Evolutionary conservation across 2,888 invertebrate species (phyloP).

Genomic region (Prenolepis imparis): DNA sequence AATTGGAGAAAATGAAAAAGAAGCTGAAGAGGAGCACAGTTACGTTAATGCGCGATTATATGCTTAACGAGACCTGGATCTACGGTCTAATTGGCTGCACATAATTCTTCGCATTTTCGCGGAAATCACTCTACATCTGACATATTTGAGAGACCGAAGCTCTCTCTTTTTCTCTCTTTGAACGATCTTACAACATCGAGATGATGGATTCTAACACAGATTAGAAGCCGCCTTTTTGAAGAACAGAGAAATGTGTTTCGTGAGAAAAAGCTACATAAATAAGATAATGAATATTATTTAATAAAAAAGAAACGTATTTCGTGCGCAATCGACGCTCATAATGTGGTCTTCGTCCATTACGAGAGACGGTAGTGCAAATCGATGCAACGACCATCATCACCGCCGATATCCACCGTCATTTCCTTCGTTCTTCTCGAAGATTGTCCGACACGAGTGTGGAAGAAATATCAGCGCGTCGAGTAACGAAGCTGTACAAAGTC

Average conservation of each 20-base stretch:
- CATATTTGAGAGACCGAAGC: neutral
- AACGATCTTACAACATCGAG: neutral
- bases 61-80: neutral
- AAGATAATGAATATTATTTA: neutral
- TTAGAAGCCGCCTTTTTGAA: constrained; percentile 19
- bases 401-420: constrained; percentile 24
- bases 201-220: neutral
- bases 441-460: constrained; percentile 1
- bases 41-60: neutral
- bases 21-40: neutral
- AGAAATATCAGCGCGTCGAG: neutral
- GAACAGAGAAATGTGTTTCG: neutral
- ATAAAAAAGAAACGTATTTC: neutral
- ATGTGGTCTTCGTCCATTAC: constrained; percentile 43
- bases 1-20: constrained; percentile 7
- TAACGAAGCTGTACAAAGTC: neutral
- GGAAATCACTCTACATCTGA: neutral
- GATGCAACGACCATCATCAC: constrained; percentile 39
- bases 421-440: constrained; percentile 20
- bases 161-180: neutral
- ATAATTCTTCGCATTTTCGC: neutral
- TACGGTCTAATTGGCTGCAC: constrained; percentile 12
- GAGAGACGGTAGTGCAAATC: constrained; percentile 36
- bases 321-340: constrained; percentile 3
- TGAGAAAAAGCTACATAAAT: constrained; percentile 6